Percentiles rank a stretch among this genome's conserved stretches.
Conservation (phyloP, 2,113 vertebrate genomes). For the Pogona vitticeps region DNA sequence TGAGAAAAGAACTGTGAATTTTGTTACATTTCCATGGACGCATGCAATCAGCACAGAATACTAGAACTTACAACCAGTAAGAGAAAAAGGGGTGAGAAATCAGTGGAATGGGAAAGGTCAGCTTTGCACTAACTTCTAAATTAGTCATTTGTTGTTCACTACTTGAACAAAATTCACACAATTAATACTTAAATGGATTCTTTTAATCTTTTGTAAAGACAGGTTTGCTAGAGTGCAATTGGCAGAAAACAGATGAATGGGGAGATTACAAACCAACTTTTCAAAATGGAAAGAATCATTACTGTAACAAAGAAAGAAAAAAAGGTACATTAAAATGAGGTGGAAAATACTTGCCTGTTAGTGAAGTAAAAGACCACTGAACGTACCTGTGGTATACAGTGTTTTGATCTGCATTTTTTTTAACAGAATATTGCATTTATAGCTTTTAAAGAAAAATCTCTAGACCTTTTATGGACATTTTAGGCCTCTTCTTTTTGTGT, state of each 20-base stretch:
- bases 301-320: conserved; percentile 1
- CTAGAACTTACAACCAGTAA: conserved; percentile 39
- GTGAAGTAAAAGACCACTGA: not conserved
- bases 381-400: not conserved
- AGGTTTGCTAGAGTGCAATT: conserved; percentile 18
- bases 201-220: not conserved
- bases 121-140: conserved; percentile 55
- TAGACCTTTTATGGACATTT: conserved; percentile 61
- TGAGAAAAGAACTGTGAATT: conserved; percentile 29
- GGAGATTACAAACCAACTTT: conserved; percentile 19
- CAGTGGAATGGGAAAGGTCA: conserved; percentile 50
- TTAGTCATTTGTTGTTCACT: conserved; percentile 49
- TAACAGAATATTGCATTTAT: conserved; percentile 16
- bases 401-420: not conserved
- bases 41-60: conserved; percentile 60
- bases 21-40: conserved; percentile 5
- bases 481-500: conserved; percentile 44
- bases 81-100: conserved; percentile 19
- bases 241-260: not conserved
- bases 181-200: conserved; percentile 29
- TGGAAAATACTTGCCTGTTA: not conserved
- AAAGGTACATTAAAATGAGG: not conserved
- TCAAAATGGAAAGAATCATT: conserved; percentile 38
- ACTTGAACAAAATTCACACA: conserved; percentile 46
- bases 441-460: conserved; percentile 35